Base-by-base conservation (phyloP, 1,140 invertebrate genomes). In the Cardiocondyla obscurior region DNA sequence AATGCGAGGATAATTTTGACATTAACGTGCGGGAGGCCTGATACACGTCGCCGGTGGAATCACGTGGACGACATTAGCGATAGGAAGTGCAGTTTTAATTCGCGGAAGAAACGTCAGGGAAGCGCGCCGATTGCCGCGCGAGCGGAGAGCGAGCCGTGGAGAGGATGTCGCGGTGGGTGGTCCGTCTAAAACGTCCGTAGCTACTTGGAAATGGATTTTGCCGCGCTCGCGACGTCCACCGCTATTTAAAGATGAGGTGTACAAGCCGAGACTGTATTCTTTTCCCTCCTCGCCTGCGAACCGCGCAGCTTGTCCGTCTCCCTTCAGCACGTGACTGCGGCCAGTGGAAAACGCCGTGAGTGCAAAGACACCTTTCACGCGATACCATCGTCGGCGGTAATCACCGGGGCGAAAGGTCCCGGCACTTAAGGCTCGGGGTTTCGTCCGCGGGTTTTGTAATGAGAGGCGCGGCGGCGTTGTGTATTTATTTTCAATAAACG, bases 341-440 rank as follows among this genome's bases (percentile, higher is more conserved):
- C 28, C 39, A 28, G 39, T 81, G 86, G 82, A 87, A 87, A 86
- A 87, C 86, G 74, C 87, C 76, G 84, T 86, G 84, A 90, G 88
- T 90, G 90, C 85, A 90, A 90, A 91, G 88, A 90, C 90, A 91
- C 90, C 90, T 91, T 91, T 91, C 90, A 91, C 90, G 90, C 88
- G 89, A 91, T 86, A 81, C 62, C 81, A 74, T 76, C 81, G 82
- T 74, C 39, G 64, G 19, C 81, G 73, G 88, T 88, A 89, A 89
- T 88, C 86, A 73, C 25, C 76, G 49, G 83, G 77, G 86, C 57
- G 82, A 88, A 88, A 88, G 85, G 85, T 88, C 79, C 46, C 82
- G 53, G 42, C 72, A 83, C 62, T 57, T 49, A 70, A 81, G 74
- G 16, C 67, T 73, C 58, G 72, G 33, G 33, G 46, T 87, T 82